Evolutionary conservation across 2,797 vertebrate genomes (phyloP), one percentile per base, ranked within the genome.

Genomic region (Bufotes viridis): DNA sequence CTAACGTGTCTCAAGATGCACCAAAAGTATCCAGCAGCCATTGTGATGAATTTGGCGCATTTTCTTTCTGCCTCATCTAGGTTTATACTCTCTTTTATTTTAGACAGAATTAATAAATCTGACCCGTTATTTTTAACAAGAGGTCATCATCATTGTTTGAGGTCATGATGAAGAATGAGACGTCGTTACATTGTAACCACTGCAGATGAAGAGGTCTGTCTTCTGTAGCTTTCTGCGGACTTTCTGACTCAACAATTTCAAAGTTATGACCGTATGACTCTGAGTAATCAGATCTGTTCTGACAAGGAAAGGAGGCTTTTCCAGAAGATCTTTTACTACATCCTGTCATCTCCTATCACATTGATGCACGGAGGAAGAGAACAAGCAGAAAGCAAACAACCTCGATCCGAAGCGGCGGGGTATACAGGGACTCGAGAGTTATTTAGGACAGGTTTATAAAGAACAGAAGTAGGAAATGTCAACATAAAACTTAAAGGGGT

Each of bases 261-360:
- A 34, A 20, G 70, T 49, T 34, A 18, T 74, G 70, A 74, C 7
- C 70, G 29, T 4, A 34, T 42, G 70, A 49, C 26, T 18, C 29
- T 7, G 70, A 74, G 70, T 3, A 74, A 74, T 74, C 29, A 49
- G 10, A 74, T 74, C 34, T 42, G 70, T 74, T 42, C 70, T 49
- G 70, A 74, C 70, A 74, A 49, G 70, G 70, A 9, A 10, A 18
- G 20, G 29, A 18, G 15, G 70, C 34, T 74, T 49, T 2, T 74
- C 34, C 34, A 34, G 70, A 42, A 42, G 3, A 72, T 74, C 70
- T 49, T 74, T 17, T 34, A 42, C 70, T 12, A 42, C 26, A 8
- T 49, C 70, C 70, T 74, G 70, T 74, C 70, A 34, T 74, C 34
- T 74, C 70, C 17, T 34, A 74, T 74, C 34, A 74, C 34, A 8